Evolutionary conservation across 2,888 invertebrate genomes (phyloP), one percentile per base, ranked within the genome.

Genomic region (Lycophotia porphyrea): DNA sequence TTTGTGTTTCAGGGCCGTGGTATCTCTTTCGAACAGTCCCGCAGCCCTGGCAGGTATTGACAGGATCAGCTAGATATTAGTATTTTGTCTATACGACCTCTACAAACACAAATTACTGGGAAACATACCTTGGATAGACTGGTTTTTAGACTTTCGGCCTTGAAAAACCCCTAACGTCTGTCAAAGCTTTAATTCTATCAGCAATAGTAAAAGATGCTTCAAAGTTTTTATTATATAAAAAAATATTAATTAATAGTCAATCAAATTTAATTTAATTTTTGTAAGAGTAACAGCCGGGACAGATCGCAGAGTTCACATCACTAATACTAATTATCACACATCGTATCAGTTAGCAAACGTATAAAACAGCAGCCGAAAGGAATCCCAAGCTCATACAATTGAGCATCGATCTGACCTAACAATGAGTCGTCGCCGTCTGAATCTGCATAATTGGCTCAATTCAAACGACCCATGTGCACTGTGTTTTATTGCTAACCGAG

Each of bases 361-460:
- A 31, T 39, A 39, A 63, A 71, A 71, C 72, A 72, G 42, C 36
- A 42, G 42, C 31, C 34, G 21, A 64, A 49, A 27, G 27, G 58
- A 79, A 80, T 78, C 67, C 65, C 49, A 72, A 71, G 60, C 76
- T 34, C 60, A 63, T 64, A 36, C 76, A 85, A 87, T 86, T 76
- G 75, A 70, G 65, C 70, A 73, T 82, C 81, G 81, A 83, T 88
- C 75, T 76, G 81, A 83, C 84, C 84, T 76, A 74, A 89, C 89
- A 87, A 88, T 79, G 85, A 87, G 83, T 58, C 86, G 83, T 81
- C 86, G 83, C 52, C 61, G 61, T 75, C 79, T 75, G 73, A 82
- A 90, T 92, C 90, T 90, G 88, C 91, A 91, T 93, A 92, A 94
- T 92, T 92, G 91, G 70, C 85, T 90, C 89, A 90, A 91, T 91